Evolutionary conservation across 2,888 invertebrate species (phyloP), one percentile per base, ranked within the genome.

Genomic region (Mylabris sibirica): DNA sequence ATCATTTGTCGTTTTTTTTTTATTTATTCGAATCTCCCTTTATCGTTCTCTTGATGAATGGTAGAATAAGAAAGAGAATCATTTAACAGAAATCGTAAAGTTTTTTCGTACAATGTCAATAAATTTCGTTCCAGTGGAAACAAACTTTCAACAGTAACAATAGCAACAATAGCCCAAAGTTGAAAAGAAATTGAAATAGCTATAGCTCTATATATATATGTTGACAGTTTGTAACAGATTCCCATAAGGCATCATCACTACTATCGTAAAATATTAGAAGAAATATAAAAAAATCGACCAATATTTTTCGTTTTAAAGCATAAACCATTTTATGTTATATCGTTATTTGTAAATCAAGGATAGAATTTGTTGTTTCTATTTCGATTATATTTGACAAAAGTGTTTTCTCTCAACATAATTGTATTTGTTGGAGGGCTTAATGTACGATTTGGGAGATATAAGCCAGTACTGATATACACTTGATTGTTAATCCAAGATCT

Each of bases 331-430:
- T 44, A 5, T 41, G n/a, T 14, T 11, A 35, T 11, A 9, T 35
- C 9, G 38, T 17, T 44, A 17, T 44, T 44, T 17, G n/a, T 44
- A 22, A 11, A 49, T 20, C 20, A 3, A 44, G 49, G 9, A 20
- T 9, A 11, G 8, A 20, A 11, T 30, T 49, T 49, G 49, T 49
- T 49, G 49, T 49, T 49, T 49, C 20, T 20, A 49, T 49, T 49
- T 49, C 49, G 1, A 49, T 8, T 20, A 49, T 20, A 11, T 20
- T 20, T 20, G 11, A 20, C 49, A 49, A 9, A 20, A 49, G 3
- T 49, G 49, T 49, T 20, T 49, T 49, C 49, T 49, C 49, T 49
- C 20, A 20, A 22, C 9, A 49, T 49, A 49, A 49, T 49, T 20
- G 20, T 49, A 22, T 49, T 20, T 49, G 49, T 49, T 22, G 20